These are phyloP conservation scores for Engraulis encrasicolus DNA, from an alignment of 2,113 vertebrate species.

Conservation along the genomic window DNA sequence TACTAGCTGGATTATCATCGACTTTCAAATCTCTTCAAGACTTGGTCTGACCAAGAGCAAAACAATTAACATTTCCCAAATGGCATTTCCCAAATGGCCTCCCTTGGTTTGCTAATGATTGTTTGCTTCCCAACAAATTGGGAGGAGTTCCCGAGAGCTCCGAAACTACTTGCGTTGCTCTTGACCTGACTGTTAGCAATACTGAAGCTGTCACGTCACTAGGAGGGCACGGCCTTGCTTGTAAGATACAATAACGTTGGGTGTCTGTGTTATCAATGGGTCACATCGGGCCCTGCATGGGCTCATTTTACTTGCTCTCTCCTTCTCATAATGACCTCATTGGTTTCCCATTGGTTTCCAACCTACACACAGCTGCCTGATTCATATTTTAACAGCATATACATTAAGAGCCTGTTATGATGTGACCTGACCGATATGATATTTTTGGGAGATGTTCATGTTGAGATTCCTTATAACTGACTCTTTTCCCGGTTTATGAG, in stretches of 20 bases:
- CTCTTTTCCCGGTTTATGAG: neutral
- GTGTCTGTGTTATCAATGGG: neutral
- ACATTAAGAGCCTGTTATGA: neutral
- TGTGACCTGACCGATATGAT: neutral
- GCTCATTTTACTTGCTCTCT: neutral
- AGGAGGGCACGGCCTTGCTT: no score
- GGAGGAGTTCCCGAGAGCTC: no score
- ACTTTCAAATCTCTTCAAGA: no score
- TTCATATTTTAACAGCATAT: neutral
- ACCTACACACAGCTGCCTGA: neutral
- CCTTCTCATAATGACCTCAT: neutral
- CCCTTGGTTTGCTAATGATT: no score
- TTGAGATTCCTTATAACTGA: neutral
- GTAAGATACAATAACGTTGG: neutral
- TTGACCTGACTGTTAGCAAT: no score
- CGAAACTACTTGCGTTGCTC: no score
- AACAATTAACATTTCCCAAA: no score
- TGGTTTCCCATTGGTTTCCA: neutral
- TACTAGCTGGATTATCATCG: no score
- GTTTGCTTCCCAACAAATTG: no score
- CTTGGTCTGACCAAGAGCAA: no score
- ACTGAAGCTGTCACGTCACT: no score
- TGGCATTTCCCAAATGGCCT: no score
- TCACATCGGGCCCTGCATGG: neutral
- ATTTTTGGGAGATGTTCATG: conserved; percentile 4